These are phyloP conservation scores for Hylyphantes graminicola DNA, from an alignment of 1,140 invertebrate species.

Conservation along the genomic window DNA sequence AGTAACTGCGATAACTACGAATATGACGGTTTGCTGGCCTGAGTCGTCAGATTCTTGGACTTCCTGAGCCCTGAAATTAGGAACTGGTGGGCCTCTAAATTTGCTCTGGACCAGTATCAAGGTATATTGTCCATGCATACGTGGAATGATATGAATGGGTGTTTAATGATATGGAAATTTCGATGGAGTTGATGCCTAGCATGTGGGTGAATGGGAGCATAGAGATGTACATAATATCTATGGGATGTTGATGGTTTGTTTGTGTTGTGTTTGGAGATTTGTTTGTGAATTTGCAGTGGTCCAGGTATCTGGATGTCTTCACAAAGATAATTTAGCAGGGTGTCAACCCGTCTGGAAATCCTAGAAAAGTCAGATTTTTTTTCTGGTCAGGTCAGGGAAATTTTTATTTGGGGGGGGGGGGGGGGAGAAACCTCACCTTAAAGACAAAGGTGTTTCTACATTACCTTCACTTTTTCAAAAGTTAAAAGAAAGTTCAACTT, in stretches of 20 bases:
- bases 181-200: constrained; percentile 84
- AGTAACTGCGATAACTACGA: constrained; percentile 91
- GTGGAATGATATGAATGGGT: constrained; percentile 99
- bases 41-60: constrained; percentile 93
- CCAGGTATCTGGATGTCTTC: too few species aligned
- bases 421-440: too few species aligned
- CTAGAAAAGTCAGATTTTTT: too few species aligned
- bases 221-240: constrained; percentile 97
- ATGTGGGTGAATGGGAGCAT: constrained; percentile 87
- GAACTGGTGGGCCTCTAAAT: constrained; percentile 87
- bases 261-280: not conserved
- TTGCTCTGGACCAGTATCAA: constrained; percentile 81
- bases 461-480: too few species aligned
- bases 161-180: constrained; percentile 98
- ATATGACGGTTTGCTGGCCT: constrained; percentile 97
- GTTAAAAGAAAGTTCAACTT: too few species aligned
- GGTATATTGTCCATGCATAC: constrained; percentile 89
- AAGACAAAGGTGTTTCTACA: too few species aligned
- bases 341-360: too few species aligned
- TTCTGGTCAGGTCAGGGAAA: too few species aligned
- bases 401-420: too few species aligned
- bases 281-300: too few species aligned
- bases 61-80: constrained; percentile 88
- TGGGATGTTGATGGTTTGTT: constrained; percentile 74
- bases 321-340: too few species aligned